A percentile compares a stretch with the other conserved stretches of the same genome.
Conservation (phyloP, 2,113 vertebrate genomes). For the Tetrax tetrax region DNA sequence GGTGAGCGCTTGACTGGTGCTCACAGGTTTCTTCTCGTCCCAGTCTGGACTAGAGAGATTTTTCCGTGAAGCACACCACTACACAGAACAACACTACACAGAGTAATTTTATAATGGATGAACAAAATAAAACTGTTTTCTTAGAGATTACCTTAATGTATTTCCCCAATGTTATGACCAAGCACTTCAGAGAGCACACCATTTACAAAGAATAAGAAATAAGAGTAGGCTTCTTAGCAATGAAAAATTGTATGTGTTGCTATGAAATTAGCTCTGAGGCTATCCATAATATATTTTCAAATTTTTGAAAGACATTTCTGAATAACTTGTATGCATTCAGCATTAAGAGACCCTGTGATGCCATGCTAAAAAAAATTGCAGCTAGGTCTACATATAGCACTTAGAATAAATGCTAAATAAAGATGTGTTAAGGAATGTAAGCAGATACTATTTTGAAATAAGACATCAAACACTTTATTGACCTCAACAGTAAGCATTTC, state of each 20-base stretch:
- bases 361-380: not conserved
- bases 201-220: not conserved
- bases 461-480: not conserved
- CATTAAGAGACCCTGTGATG: not conserved
- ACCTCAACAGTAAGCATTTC: not conserved
- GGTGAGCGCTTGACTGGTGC: fast-evolving
- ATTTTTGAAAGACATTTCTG: not conserved
- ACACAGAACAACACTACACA: not conserved
- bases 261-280: not conserved
- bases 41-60: not conserved
- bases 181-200: not conserved
- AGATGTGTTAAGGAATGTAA: not conserved
- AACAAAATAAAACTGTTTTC: not conserved
- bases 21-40: not conserved
- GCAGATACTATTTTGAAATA: not conserved
- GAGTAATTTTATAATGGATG: not conserved
- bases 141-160: not conserved
- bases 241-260: not conserved
- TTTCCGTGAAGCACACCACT: not conserved
- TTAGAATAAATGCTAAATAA: not conserved
- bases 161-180: not conserved
- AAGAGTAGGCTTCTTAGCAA: not conserved
- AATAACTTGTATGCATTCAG: not conserved
- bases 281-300: not conserved
- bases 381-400: not conserved